These are phyloP conservation scores for Oscheius sp. DNA, from an alignment of 2,888 invertebrate genomes.

Conservation along the genomic window DNA sequence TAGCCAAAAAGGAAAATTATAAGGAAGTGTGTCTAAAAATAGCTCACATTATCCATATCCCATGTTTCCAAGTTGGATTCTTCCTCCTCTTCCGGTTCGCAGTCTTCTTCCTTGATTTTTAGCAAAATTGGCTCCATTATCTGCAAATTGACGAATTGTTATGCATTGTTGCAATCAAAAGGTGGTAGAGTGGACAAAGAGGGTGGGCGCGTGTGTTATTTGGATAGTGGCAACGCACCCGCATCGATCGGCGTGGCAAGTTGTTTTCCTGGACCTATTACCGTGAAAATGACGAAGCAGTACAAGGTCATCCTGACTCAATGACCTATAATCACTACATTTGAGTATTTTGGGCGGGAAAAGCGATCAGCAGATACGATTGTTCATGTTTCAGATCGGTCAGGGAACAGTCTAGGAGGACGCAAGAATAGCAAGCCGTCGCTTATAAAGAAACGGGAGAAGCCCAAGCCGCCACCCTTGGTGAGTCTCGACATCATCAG, in stretches of 20 bases:
- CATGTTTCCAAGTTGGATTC: conserved; percentile 14
- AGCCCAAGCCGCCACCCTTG: conserved; percentile 27
- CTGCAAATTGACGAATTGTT: conserved; percentile 25
- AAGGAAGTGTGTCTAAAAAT: not conserved
- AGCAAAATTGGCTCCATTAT: conserved; percentile 7
- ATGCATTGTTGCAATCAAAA: conserved; percentile 28
- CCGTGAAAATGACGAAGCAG: conserved; percentile 10
- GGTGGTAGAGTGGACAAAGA: conserved; percentile 29
- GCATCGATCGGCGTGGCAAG: conserved; percentile 32
- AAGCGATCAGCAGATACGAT: not conserved
- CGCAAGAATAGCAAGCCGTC: conserved; percentile 24
- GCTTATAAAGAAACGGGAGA: conserved; percentile 16
- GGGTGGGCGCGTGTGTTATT: conserved; percentile 36
- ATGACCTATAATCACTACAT: too few relatives aligned
- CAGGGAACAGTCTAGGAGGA: conserved; percentile 25
- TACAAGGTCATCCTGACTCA: conserved; percentile 12
- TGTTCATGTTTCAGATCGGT: conserved; percentile 27
- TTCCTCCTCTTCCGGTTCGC: conserved; percentile 27
- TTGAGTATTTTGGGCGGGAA: too few relatives aligned
- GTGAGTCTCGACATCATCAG: conserved; percentile 16
- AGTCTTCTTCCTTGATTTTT: conserved; percentile 22
- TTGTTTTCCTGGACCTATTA: conserved; percentile 30
- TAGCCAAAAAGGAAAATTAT: not conserved
- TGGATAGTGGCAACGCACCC: conserved; percentile 36
- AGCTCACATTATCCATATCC: conserved; percentile 32